phyloP scores from a whole-genome alignment of 2,797 vertebrate genomes.

The Gymnothorax reevesii region DNA sequence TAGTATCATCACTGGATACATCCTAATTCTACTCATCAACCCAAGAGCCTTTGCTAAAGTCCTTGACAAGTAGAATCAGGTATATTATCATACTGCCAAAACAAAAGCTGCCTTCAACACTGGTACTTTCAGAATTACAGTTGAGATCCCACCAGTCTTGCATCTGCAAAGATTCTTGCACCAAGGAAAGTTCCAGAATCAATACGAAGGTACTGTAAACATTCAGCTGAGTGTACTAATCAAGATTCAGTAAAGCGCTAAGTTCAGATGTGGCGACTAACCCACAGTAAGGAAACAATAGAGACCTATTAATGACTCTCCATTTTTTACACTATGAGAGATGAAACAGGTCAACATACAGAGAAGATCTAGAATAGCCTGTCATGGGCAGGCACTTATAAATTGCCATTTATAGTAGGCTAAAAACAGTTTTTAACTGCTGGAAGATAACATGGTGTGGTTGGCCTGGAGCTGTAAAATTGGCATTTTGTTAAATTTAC shows the following conservation, averaged over 20 bases:
- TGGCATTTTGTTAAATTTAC: neutral
- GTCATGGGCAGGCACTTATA: neutral
- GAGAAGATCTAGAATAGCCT: neutral
- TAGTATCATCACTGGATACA: neutral
- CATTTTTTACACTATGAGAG: neutral
- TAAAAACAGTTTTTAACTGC: neutral
- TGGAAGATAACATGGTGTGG: neutral
- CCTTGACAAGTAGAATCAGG: neutral
- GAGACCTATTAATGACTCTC: neutral
- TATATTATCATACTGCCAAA: too few species aligned
- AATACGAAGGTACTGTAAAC: slow-evolving; percentile 42
- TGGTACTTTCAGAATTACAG: too few species aligned
- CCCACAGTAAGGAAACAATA: neutral
- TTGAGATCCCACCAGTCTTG: slow-evolving; percentile 15
- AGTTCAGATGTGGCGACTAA: neutral
- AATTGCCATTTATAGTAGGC: slow-evolving; percentile 2
- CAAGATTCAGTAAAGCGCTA: neutral
- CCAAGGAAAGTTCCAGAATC: slow-evolving; percentile 48
- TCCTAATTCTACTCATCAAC: neutral
- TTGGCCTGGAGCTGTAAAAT: neutral
- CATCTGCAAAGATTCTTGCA: slow-evolving; percentile 44
- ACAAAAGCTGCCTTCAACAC: too few species aligned
- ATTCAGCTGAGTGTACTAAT: slow-evolving; percentile 18
- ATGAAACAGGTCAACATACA: neutral
- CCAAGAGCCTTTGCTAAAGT: neutral